Evolutionary conservation across 2,797 vertebrate genomes (phyloP).

Genomic region (Pogonophryne albipinna): DNA sequence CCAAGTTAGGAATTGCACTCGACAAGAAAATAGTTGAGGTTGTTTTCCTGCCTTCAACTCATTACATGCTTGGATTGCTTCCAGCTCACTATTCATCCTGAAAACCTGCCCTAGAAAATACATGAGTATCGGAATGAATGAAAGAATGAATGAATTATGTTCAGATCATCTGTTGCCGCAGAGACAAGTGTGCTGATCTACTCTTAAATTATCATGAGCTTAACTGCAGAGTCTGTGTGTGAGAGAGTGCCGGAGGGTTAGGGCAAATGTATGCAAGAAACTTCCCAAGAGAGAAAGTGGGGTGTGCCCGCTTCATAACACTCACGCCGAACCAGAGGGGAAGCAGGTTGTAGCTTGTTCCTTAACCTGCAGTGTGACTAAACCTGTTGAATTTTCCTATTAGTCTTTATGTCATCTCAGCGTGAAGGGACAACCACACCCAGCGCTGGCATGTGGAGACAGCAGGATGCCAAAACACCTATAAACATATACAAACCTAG

Average conservation of each 20-base stretch:
- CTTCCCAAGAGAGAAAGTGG: conserved; percentile 48
- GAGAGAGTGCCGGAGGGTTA: conserved; percentile 30
- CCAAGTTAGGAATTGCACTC: conserved; percentile 8
- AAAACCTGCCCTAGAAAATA: background rate
- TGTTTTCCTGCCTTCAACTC: conserved; percentile 7
- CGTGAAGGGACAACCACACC: conserved; percentile 78
- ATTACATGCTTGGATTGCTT: conserved; percentile 10
- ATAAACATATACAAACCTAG: conserved; percentile 6
- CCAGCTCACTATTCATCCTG: background rate
- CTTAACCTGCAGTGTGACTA: conserved; percentile 66
- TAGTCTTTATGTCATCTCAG: conserved; percentile 67
- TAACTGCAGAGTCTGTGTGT: conserved; percentile 2
- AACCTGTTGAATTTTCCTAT: conserved; percentile 78
- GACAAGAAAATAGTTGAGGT: background rate
- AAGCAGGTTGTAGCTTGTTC: conserved; percentile 76
- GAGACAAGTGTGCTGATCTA: conserved; percentile 7
- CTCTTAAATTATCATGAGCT: conserved; percentile 6
- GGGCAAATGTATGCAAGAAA: conserved; percentile 21
- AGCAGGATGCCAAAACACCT: conserved; percentile 29
- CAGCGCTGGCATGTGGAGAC: conserved; percentile 65
- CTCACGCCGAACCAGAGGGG: conserved; percentile 30
- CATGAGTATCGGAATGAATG: background rate
- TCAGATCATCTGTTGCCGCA: background rate
- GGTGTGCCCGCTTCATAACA: conserved; percentile 61
- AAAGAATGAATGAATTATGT: background rate